These are phyloP conservation scores for Callorhinus ursinus DNA, from an alignment of 2,113 vertebrate genomes.

Conservation along the genomic window DNA sequence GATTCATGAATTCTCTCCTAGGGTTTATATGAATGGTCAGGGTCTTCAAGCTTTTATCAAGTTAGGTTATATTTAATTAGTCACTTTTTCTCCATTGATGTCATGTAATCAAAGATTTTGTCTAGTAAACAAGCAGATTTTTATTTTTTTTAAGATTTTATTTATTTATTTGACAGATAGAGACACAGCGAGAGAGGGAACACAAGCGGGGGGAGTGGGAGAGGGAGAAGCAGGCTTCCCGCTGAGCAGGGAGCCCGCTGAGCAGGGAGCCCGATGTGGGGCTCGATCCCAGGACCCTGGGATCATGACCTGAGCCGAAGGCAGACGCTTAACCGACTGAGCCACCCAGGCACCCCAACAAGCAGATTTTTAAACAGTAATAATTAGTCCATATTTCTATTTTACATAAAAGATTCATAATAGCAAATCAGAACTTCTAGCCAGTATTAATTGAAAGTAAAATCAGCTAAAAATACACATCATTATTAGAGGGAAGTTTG, in stretches of 20 bases:
- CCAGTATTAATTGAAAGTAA: slow-evolving; percentile 17
- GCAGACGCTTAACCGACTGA: no score
- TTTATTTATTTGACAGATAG: no score
- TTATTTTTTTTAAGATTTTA: not conserved
- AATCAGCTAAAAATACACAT: not conserved
- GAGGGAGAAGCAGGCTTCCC: no score
- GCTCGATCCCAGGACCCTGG: no score
- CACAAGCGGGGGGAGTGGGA: no score
- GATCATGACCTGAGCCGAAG: no score
- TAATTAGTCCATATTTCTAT: not conserved
- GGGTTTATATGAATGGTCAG: not conserved
- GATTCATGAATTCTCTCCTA: not conserved
- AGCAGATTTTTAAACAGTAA: slow-evolving; percentile 13
- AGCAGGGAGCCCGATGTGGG: no score
- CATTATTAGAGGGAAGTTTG: not conserved
- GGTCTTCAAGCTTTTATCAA: not conserved
- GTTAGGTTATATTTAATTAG: not conserved
- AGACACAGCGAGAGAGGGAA: no score
- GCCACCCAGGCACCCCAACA: not conserved
- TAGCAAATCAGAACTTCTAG: slow-evolving; percentile 17
- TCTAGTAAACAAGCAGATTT: not conserved
- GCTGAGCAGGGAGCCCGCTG: no score
- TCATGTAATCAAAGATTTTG: not conserved
- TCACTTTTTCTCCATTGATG: not conserved
- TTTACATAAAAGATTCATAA: not conserved